phyloP scores from a whole-genome alignment of 2,888 invertebrate species.

The Spialia ferax region DNA sequence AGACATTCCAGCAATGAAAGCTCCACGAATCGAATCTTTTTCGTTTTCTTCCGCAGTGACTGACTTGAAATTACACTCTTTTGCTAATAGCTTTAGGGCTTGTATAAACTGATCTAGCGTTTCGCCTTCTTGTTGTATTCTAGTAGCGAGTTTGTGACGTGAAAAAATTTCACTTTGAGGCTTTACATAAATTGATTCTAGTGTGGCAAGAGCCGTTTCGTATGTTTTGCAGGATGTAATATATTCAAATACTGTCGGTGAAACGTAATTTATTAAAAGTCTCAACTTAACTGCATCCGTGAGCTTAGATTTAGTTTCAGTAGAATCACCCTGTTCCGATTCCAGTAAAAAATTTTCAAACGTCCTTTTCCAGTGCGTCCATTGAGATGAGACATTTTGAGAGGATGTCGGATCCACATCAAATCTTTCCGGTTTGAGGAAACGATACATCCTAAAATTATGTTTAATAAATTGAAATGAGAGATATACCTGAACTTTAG shows the following conservation, averaged over 20 bases:
- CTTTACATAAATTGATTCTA: constrained; percentile 3
- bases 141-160: constrained; percentile 9
- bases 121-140: constrained; percentile 5
- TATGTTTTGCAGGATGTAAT: neutral
- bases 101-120: neutral
- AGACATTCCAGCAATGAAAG: constrained; percentile 9
- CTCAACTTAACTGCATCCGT: neutral
- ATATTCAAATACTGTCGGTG: neutral
- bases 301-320: neutral
- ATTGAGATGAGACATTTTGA: constrained; percentile 4
- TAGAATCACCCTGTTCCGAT: neutral
- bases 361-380: neutral
- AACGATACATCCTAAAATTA: neutral
- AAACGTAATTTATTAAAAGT: constrained; percentile 12
- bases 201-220: neutral
- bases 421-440: constrained; percentile 1
- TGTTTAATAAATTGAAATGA: constrained; percentile 8
- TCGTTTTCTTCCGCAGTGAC: constrained; percentile 13
- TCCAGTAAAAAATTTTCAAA: constrained; percentile 1
- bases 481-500: constrained; percentile 4
- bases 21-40: constrained; percentile 5
- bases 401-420: neutral
- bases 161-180: constrained; percentile 1
- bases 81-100: constrained; percentile 7
- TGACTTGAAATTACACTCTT: constrained; percentile 21